phyloP scores from a whole-genome alignment of 2,113 vertebrate species.

The Oncorhynchus mykiss region DNA sequence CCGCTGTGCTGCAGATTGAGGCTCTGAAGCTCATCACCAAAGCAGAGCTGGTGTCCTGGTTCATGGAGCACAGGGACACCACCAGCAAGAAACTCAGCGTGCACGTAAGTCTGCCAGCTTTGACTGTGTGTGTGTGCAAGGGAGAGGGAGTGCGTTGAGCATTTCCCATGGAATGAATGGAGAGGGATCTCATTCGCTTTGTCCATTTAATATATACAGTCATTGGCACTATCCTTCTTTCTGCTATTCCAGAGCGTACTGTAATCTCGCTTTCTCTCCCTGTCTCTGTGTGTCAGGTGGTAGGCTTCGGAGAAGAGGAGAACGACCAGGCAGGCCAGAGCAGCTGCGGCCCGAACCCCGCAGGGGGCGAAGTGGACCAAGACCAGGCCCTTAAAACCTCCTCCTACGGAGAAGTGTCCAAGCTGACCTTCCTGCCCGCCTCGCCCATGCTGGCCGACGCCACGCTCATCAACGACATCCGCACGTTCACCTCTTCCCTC shows the following conservation, averaged over 20 bases:
- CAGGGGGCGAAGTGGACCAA: conserved; percentile 42
- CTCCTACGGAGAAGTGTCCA: conserved; percentile 79
- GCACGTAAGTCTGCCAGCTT: conserved; percentile 77
- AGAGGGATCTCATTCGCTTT: too few relatives aligned
- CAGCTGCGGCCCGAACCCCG: conserved; percentile 35
- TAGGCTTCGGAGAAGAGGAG: conserved; percentile 88
- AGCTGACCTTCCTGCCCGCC: conserved; percentile 80
- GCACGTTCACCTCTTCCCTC: conserved; percentile 85
- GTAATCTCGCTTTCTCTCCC: background rate
- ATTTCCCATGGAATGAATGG: background rate
- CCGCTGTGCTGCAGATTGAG: conserved; percentile 76
- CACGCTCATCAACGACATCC: conserved; percentile 84
- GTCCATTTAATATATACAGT: too few relatives aligned
- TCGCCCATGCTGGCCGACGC: conserved; percentile 70
- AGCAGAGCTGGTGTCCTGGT: conserved; percentile 85
- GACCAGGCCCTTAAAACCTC: conserved; percentile 53
- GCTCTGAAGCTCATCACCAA: conserved; percentile 85
- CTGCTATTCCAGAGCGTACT: background rate
- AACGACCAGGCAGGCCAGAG: conserved; percentile 58
- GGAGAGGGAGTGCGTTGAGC: background rate
- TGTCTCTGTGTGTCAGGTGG: conserved; percentile 76
- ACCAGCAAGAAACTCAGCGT: conserved; percentile 86
- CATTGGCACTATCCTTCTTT: too few relatives aligned
- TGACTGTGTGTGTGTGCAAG: background rate
- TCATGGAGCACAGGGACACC: conserved; percentile 76